phyloP scores from a whole-genome alignment of 23 tunicate genomes.

The Botrylloides violaceus region DNA sequence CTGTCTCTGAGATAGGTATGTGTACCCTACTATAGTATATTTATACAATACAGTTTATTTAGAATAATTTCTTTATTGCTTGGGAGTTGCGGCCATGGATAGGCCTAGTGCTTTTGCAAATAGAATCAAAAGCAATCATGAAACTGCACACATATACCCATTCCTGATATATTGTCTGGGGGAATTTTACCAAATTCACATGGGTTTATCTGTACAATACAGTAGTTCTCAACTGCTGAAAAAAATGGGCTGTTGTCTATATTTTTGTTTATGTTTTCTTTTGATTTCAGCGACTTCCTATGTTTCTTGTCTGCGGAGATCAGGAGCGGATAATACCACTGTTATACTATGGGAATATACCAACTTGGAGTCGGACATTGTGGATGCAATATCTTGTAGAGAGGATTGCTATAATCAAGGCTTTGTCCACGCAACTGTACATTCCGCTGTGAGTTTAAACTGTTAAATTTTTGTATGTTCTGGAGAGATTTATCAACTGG shows the following conservation, averaged over 20 bases:
- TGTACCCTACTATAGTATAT: no score
- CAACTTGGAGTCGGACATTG: neutral
- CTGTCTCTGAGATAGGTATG: no score
- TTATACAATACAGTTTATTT: no score
- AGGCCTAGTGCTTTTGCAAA: no score
- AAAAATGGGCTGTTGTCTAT: neutral
- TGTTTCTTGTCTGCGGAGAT: slow-evolving; percentile 12
- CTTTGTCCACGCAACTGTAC: slow-evolving; percentile 9
- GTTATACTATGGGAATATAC: slow-evolving; percentile 25
- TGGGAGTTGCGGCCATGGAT: no score
- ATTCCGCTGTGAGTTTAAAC: slow-evolving; percentile 2
- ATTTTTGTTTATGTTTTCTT: neutral
- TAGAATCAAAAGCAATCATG: no score
- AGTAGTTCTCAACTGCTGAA: neutral
- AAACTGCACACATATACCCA: no score
- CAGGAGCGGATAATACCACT: slow-evolving; percentile 4
- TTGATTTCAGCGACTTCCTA: slow-evolving; percentile 10
- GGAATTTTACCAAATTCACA: neutral
- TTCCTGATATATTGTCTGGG: neutral
- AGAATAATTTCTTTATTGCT: no score
- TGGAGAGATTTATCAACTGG: no score
- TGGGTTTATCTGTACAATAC: neutral
- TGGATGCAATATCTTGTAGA: slow-evolving; percentile 2
- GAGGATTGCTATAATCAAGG: neutral
- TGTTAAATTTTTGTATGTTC: no score